phyloP scores from a whole-genome alignment of 2,797 vertebrate genomes.

The Brachymystax lenok region DNA sequence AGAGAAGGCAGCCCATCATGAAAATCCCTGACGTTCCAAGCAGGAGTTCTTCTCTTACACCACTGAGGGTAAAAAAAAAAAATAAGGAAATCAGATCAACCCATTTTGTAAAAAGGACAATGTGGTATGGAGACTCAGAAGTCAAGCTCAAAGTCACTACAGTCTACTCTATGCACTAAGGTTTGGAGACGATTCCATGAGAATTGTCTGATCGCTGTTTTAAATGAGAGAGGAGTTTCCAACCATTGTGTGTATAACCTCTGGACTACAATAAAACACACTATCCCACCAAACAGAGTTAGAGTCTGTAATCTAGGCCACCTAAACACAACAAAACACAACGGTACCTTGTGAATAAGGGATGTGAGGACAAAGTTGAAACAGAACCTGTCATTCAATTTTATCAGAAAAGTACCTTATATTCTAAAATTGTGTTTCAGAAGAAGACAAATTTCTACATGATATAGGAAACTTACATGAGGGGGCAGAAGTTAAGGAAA shows the following conservation, averaged over 20 bases:
- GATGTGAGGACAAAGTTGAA: conserved; percentile 25
- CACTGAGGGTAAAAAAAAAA: conserved; percentile 59
- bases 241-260: background rate
- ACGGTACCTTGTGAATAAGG: conserved; percentile 38
- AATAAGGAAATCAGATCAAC: background rate
- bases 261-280: background rate
- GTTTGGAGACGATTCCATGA: background rate
- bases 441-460: background rate
- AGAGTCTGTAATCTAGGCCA: background rate
- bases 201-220: background rate
- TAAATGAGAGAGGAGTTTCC: background rate
- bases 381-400: conserved; percentile 14
- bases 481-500: background rate
- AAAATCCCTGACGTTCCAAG: conserved; percentile 23
- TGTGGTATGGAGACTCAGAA: background rate
- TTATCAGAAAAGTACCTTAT: background rate
- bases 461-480: conserved; percentile 6
- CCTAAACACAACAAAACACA: background rate
- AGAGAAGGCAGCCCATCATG: conserved; percentile 22
- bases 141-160: background rate
- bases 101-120: background rate
- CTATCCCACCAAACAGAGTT: background rate
- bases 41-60: conserved; percentile 58
- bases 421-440: background rate
- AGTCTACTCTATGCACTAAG: background rate